Conservation (phyloP, 2,888 invertebrate species). For the Parasteatoda lunata region DNA sequence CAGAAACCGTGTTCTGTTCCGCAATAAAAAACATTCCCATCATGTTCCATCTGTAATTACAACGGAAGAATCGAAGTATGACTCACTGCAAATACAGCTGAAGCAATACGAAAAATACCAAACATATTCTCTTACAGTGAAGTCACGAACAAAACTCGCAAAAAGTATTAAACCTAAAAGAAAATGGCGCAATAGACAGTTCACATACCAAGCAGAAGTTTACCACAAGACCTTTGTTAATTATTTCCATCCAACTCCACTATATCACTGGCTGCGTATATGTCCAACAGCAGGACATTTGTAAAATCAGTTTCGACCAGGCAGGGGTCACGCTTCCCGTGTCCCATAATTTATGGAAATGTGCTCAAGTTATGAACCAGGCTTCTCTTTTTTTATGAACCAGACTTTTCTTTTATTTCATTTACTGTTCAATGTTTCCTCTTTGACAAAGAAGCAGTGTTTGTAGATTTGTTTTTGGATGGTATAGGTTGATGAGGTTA, state of each 20-base stretch:
- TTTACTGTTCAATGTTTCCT: not conserved
- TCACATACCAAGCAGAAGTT: slow-evolving; percentile 18
- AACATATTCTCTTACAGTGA: not conserved
- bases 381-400: not conserved
- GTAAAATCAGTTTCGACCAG: not conserved
- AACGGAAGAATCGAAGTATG: not conserved
- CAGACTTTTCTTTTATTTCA: not conserved
- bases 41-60: not conserved
- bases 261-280: slow-evolving; percentile 10
- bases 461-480: not conserved
- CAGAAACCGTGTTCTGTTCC: too few species aligned
- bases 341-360: slow-evolving; percentile 28
- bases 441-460: not conserved
- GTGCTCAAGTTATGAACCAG: not conserved
- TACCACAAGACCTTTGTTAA: slow-evolving; percentile 13
- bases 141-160: slow-evolving; percentile 3
- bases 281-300: slow-evolving; percentile 27
- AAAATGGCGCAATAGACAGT: not conserved
- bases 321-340: slow-evolving; percentile 3
- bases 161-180: not conserved
- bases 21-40: not conserved
- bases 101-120: slow-evolving; percentile 1
- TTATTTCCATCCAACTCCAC: slow-evolving; percentile 22
- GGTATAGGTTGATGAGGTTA: not conserved
- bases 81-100: slow-evolving; percentile 11